These are phyloP conservation scores for Megaleporinus macrocephalus DNA, from an alignment of 2,113 vertebrate genomes.

Conservation along the genomic window DNA sequence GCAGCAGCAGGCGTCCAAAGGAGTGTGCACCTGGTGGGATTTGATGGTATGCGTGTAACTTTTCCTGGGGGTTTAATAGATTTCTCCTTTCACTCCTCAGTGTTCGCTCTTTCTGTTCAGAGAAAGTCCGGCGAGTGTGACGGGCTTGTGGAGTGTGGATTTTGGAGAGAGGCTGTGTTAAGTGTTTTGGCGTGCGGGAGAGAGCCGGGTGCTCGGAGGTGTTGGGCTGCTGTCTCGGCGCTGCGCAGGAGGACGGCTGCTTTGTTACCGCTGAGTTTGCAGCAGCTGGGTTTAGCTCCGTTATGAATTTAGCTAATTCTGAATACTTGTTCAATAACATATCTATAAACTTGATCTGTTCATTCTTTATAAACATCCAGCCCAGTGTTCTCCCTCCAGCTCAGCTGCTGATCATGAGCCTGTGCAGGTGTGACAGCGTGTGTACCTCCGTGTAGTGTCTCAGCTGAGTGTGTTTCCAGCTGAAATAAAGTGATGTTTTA, in stretches of 20 bases:
- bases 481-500: background rate
- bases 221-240: too few relatives aligned
- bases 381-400: too few relatives aligned
- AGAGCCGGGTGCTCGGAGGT: too few relatives aligned
- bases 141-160: conserved; percentile 61
- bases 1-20: conserved; percentile 7
- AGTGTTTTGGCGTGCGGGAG: too few relatives aligned
- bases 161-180: conserved; percentile 59
- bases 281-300: conserved; percentile 46
- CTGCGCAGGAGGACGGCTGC: conserved; percentile 36
- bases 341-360: too few relatives aligned
- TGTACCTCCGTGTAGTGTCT: too few relatives aligned
- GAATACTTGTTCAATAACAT: too few relatives aligned
- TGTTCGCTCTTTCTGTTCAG: conserved; percentile 25
- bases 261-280: conserved; percentile 57
- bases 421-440: too few relatives aligned
- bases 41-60: conserved; percentile 62
- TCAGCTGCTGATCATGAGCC: too few relatives aligned
- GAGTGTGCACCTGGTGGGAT: conserved; percentile 51
- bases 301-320: too few relatives aligned
- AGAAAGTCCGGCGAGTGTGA: conserved; percentile 49
- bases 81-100: conserved; percentile 58
- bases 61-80: conserved; percentile 67
- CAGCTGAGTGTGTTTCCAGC: too few relatives aligned
- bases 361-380: too few relatives aligned